These are phyloP conservation scores for Phoxinus phoxinus DNA, from an alignment of 2,113 vertebrate genomes.

Conservation along the genomic window DNA sequence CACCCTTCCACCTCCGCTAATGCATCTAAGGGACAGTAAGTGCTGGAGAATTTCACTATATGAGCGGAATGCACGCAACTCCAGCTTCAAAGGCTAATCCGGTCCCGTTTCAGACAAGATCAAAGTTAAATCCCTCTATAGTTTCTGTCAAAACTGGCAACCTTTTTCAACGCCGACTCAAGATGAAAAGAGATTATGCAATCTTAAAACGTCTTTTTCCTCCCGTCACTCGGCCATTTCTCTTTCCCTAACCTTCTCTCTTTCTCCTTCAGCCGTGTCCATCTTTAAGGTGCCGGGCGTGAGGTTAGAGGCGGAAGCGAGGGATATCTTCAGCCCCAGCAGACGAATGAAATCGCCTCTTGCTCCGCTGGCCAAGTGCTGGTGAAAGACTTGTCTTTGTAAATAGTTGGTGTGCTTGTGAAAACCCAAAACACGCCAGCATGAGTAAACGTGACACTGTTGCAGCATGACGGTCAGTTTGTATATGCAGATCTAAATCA, in stretches of 20 bases:
- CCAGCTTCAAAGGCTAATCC: constrained; percentile 39
- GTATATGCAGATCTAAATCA: constrained; percentile 3
- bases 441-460: background rate
- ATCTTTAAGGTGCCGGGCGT: constrained; percentile 86
- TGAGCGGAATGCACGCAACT: constrained; percentile 36
- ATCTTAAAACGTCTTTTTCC: background rate
- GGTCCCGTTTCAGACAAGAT: constrained; percentile 2
- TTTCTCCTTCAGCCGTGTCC: constrained; percentile 77
- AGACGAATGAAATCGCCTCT: constrained; percentile 63
- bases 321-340: constrained; percentile 80
- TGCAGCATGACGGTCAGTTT: constrained; percentile 30
- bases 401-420: constrained; percentile 4
- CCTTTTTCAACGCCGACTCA: constrained; percentile 14
- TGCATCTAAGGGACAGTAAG: constrained; percentile 77
- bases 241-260: constrained; percentile 12
- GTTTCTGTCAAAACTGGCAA: constrained; percentile 36
- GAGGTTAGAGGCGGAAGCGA: constrained; percentile 82
- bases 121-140: constrained; percentile 32
- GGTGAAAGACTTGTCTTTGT: constrained; percentile 69
- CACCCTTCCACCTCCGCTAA: constrained; percentile 80
- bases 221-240: background rate
- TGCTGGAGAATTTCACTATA: constrained; percentile 25
- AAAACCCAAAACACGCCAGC: background rate
- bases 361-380: constrained; percentile 74
- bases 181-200: constrained; percentile 25